phyloP scores from a whole-genome alignment of 2,113 vertebrate genomes.

The Struthidea cinerea region DNA sequence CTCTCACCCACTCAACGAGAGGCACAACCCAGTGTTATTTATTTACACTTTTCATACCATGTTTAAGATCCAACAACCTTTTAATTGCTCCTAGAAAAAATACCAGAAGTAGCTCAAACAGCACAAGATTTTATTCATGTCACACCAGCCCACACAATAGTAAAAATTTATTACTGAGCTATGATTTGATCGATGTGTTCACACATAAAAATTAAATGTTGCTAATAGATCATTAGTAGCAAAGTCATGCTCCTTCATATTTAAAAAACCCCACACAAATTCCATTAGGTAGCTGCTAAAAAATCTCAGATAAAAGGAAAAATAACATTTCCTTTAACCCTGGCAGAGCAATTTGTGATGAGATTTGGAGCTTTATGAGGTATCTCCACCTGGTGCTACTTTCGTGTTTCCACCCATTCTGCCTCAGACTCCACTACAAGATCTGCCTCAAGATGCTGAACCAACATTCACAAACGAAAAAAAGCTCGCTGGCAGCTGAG shows the following conservation, averaged over 20 bases:
- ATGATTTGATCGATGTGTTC: background rate
- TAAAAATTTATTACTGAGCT: background rate
- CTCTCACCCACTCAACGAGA: accelerated
- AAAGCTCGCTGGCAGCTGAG: background rate
- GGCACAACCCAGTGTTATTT: background rate
- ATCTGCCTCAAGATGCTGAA: background rate
- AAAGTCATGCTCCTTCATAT: background rate
- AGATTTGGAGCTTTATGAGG: background rate
- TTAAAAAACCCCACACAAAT: background rate
- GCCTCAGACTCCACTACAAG: background rate
- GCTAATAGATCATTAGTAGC: background rate
- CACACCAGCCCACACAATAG: background rate
- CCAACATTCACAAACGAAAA: background rate
- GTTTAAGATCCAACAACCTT: background rate
- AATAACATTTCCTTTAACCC: background rate
- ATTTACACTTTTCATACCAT: background rate
- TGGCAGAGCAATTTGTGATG: background rate
- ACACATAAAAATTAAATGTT: background rate
- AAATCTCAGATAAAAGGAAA: background rate
- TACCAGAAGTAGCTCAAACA: background rate
- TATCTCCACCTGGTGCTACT: background rate
- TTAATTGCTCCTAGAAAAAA: background rate
- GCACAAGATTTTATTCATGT: background rate
- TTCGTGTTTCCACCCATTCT: background rate
- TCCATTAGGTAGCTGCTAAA: background rate